A percentile compares a stretch with the other conserved stretches of the same genome.
Conservation (phyloP, 2,888 invertebrate genomes). For the Drosophila setosimentum region DNA sequence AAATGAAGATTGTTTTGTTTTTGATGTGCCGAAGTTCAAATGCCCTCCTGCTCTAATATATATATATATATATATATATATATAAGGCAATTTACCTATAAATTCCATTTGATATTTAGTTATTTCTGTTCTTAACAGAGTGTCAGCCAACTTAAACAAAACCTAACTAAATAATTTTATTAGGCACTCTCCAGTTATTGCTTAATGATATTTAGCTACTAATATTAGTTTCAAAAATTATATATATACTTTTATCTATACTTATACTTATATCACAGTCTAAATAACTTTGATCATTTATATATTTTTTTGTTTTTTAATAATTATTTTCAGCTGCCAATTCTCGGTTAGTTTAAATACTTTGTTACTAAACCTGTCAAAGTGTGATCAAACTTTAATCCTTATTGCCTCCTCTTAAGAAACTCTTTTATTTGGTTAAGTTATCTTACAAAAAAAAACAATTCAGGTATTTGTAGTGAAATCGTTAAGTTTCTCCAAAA, state of each 20-base stretch:
- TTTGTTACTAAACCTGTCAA: neutral
- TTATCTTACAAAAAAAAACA: neutral
- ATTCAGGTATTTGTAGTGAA: neutral
- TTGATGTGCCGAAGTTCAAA: neutral
- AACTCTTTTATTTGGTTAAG: neutral
- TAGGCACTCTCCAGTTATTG: neutral
- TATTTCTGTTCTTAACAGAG: neutral
- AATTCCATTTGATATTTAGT: neutral
- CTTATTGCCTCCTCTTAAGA: fast-evolving
- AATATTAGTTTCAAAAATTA: neutral
- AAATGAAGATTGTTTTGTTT: neutral
- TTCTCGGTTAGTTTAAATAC: neutral
- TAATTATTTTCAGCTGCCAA: neutral
- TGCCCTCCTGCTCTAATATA: neutral
- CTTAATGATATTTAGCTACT: neutral
- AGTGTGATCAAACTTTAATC: neutral
- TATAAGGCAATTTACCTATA: no score
- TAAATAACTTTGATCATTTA: neutral
- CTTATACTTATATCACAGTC: neutral
- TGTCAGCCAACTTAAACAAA: neutral
- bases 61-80: no score
- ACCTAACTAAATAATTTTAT: neutral
- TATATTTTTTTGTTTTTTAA: neutral
- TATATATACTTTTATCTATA: neutral
- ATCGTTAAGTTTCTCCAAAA: neutral